Base-by-base conservation (phyloP, 2,888 invertebrate species). In the Cheilosia grossa region DNA sequence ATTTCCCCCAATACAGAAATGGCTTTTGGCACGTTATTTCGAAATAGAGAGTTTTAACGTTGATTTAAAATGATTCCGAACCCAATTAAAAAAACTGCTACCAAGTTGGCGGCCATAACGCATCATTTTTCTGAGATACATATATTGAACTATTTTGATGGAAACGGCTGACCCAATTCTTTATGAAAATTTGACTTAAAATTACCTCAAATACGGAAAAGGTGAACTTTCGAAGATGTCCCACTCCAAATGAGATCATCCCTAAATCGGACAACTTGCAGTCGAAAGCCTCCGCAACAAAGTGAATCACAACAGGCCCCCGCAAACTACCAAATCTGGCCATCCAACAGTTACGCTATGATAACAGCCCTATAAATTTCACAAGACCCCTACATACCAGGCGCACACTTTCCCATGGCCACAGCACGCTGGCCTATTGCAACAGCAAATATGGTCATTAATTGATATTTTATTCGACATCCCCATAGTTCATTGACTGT, bases 401-500 rank as follows among this genome's bases (percentile, higher is more conserved):
- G 21, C 19, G 21, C 56, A 51, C 44, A 47, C 53, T 73, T 66
- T 73, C 59, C 59, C 73, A 70, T 70, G 24, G 54, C 30, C 30
- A 2, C 33, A 15, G 15, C 24, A 33, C 53, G 33, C 37, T 47
- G 51, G 37, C 33, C 47, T n/a, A 44, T 33, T 44, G 51, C 10
- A 37, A 33, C 51, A 54, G 27, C 51, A 75, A 79, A 80, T 30
- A 59, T 80, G 63, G 80, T 40, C 80, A 70, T 74, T 80, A 66
- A 74, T 74, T 66, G 66, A 49, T 61, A 66, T 66, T 70, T 75
- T 70, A 75, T 80, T 83, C 53, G 47, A 15, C 54, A 75, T 42
- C 21, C 21, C 54, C 44, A 59, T 58, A 80, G 83, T 85, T 85
- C 83, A 85, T 85, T 85, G 83, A 85, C 83, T 83, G 83, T n/a